Base-by-base conservation (phyloP, 2,888 invertebrate species). In the Hypselothyrea guttata region DNA sequence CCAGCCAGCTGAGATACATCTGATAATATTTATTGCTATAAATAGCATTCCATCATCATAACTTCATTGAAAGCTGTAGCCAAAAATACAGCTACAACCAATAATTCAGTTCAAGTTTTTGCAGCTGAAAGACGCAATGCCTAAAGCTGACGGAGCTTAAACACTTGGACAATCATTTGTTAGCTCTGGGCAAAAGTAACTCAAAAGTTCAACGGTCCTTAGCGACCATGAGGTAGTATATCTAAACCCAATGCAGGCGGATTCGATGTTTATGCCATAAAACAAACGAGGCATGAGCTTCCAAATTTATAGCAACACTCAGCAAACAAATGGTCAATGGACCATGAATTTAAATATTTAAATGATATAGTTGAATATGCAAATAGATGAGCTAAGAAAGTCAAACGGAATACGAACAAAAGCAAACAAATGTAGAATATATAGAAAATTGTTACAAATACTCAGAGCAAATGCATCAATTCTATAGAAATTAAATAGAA, bases 181-280 rank as follows among this genome's bases (percentile, higher is more conserved):
- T 41, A 18, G 15, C 30, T 13, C 37, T 8, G 31, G 33, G 5
- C 28, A 7, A 28, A 28, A 9, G 13, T 13, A 49, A 27, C 15
- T 34, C 12, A 7, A 30, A 18, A 48, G 56, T 33, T 52, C 31
- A 51, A 45, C 42, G 42, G 11, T 38, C 30, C 41, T 18, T n/a
- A 28, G 12, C 34, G 51, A 52, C 35, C 51, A 27, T 44, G 34
- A 16, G 27, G 7, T 22, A 27, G 27, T 27, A 35, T 27, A 7
- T 9, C 35, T 15, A 15, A 33, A 16, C 9, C 18, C 13, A 40
- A 49, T 44, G 7, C n/a, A 5, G 31, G 31, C 31, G 3, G 15
- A 7, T 22, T 44, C 30, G 15, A 7, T 49, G 33, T 16, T 44
- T 28, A 18, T 52, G 34, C 27, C 28, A 42, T 59, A 47, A 61